Evolutionary conservation across 2,113 vertebrate genomes (phyloP), one percentile per base, ranked within the genome.

Genomic region (Piaya cayana): DNA sequence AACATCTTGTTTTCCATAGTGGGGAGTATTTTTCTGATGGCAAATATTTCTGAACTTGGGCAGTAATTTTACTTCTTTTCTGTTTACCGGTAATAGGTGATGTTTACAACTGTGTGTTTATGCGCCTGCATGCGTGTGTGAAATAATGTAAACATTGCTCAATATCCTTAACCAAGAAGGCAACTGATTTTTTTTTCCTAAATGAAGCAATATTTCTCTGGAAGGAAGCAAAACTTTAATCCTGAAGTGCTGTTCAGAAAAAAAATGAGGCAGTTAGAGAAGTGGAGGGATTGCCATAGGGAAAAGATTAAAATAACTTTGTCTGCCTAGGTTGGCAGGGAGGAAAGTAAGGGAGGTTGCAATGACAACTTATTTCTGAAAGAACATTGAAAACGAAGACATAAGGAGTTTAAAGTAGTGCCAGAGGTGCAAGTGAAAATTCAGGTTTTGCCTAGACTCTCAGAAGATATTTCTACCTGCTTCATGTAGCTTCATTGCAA

Each of bases 381-480:
- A 91, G 69, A 93, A 83, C 26, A 64, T 49, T 79, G 82, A 76
- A 81, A 94, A 68, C 83, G 80, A 92, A 93, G 84, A 77, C 45
- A 45, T 5, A 6, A 75, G 56, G 10, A 83, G 77, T 84, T 88
- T 87, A 80, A 12, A 62, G 49, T 67, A 79, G 25, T 78, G 80
- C 80, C 86, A 78, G 83, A 88, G 77, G 39, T 86, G 68, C 72
- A 90, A 86, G 94, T 92, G 88, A 83, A 96, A 96, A 82, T 78
- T 56, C 70, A 55, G 64, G 70, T 90, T 96, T 88, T 96, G 78
- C 78, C 63, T 89, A 92, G 86, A 87, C 86, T 79, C 15, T 85
- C 72, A 92, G 83, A 90, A 93, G 65, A 47, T 37, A 36, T 90
- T 82, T 86, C 60, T 86, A 71, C 92, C 55, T 84, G 13, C 68